Conservation (phyloP, 2,888 invertebrate species). For the Agrochola litura region DNA sequence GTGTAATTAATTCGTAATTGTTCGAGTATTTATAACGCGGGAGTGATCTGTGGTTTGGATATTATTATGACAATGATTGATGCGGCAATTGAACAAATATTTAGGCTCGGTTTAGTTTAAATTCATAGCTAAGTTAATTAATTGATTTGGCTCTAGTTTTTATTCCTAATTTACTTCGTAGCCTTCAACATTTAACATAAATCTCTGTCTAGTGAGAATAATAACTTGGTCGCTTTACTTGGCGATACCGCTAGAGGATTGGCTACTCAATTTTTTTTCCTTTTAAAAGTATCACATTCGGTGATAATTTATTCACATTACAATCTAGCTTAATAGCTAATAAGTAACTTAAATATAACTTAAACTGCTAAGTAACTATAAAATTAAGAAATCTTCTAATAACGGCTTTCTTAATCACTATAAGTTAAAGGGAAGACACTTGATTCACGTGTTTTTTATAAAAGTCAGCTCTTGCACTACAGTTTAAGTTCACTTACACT, state of each 20-base stretch:
- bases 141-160: neutral
- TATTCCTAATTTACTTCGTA: neutral
- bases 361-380: no score
- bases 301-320: no score
- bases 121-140: neutral
- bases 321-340: no score
- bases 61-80: slow-evolving; percentile 41
- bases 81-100: slow-evolving; percentile 33
- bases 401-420: no score
- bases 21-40: slow-evolving; percentile 44
- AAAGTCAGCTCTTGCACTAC: no score
- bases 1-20: slow-evolving; percentile 67
- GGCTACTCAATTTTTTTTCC: neutral
- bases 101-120: slow-evolving; percentile 10
- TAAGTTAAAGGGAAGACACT: no score
- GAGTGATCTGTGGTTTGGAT: slow-evolving; percentile 54
- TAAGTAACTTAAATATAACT: no score
- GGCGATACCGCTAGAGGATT: neutral
- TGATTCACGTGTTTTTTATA: no score
- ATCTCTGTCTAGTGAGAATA: neutral
- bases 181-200: neutral
- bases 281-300: no score
- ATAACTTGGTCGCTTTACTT: neutral
- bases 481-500: no score
- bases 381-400: no score